Percentiles rank a stretch among this genome's conserved stretches.
phyloP scores from a whole-genome alignment of 2,888 invertebrate species.

The Metacarcinus magister region DNA sequence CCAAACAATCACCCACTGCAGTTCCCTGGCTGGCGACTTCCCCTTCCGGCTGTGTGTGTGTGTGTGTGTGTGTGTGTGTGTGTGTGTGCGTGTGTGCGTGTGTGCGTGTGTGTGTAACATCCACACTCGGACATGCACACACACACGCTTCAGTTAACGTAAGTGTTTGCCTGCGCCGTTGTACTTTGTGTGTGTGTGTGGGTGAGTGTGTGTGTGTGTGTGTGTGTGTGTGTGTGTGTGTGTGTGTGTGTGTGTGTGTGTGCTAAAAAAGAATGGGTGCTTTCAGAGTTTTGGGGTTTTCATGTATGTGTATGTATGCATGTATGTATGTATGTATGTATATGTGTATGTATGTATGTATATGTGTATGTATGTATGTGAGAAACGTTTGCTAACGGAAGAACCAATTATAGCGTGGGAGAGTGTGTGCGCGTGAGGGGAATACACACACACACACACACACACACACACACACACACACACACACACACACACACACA shows the following conservation, averaged over 20 bases:
- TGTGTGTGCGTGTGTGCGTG: not conserved
- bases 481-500: not conserved
- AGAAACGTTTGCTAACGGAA: not conserved
- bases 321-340: not conserved
- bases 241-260: not conserved
- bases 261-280: not conserved
- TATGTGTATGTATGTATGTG: not conserved
- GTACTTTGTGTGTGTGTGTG: not conserved
- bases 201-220: not conserved
- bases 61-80: conserved; percentile 38
- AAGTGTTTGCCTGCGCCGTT: not conserved
- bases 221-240: conserved; percentile 26
- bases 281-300: not conserved
- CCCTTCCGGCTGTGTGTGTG: conserved; percentile 41
- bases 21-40: not conserved
- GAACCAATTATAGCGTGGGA: conserved; percentile 11
- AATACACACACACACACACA: conserved; percentile 27
- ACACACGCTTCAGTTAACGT: conserved; percentile 27
- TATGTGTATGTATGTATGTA: not conserved
- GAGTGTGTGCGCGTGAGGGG: not conserved
- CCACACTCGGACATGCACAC: not conserved
- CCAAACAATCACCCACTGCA: conserved; percentile 8
- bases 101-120: not conserved
- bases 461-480: conserved; percentile 48
- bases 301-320: not conserved